Evolutionary conservation across 2,797 vertebrate genomes (phyloP), one percentile per base, ranked within the genome.

Genomic region (Botia kubotai): DNA sequence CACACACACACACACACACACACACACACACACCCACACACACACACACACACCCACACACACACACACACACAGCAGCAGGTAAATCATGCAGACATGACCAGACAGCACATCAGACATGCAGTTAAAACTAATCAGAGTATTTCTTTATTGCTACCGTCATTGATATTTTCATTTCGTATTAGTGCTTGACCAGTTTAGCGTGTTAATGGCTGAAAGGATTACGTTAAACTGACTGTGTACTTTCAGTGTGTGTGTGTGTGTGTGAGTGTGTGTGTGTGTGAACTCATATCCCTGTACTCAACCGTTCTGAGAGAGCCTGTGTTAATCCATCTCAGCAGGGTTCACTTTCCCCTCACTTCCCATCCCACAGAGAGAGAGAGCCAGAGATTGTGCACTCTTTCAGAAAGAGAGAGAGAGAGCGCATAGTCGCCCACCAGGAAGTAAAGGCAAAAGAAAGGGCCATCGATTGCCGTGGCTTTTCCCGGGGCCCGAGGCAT

Each of bases 391-490:
- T 53, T 46, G 58, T 29, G 58, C 53, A 52, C 53, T 70, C 72
- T 62, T 60, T 75, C 21, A 81, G 53, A 74, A 63, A 2, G 39
- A 70, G 68, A 68, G 62, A 16, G 60, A 72, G 33, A 33, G 4
- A 65, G 53, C 6, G 13, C 29, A 72, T 66, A 83, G 63, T 81
- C 66, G 75, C 79, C 79, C 79, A 83, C 84, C 26, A 79, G 75
- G 36, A 77, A 79, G 71, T 50, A 55, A 78, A 72, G 66, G 77
- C 66, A 71, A 71, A 65, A 75, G 63, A 77, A 78, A 81, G 74
- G 85, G 75, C 72, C 83, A 86, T 86, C 75, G 83, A 86, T 86
- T 86, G 75, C 62, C 53, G 43, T 74, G 67, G 79, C 72, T 86
- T 80, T 72, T 84, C 77, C 78, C 11, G 79, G 80, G 66, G 83